Conservation (phyloP, 1,140 invertebrate genomes). For the Piezodorus guildinii region DNA sequence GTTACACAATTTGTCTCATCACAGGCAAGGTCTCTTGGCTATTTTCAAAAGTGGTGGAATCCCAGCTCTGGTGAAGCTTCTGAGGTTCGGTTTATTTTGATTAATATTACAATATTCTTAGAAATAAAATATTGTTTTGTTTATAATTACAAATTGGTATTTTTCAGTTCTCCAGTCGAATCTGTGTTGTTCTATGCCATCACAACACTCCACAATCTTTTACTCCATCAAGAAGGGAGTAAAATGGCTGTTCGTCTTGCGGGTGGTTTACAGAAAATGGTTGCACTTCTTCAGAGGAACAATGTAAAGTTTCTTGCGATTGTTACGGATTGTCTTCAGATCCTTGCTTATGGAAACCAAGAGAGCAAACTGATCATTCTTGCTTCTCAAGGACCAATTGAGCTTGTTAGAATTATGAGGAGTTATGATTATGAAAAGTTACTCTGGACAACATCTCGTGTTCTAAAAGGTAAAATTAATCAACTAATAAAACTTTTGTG, state of each 20-base stretch:
- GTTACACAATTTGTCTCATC: slow-evolving; percentile 93
- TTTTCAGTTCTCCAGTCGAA: slow-evolving; percentile 73
- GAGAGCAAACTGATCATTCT: slow-evolving; percentile 97
- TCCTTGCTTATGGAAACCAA: slow-evolving; percentile 96
- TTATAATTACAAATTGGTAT: slow-evolving; percentile 8
- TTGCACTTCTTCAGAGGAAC: slow-evolving; percentile 85
- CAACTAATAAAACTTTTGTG: too few species aligned
- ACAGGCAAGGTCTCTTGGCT: slow-evolving; percentile 87
- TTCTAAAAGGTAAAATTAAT: slow-evolving; percentile 63
- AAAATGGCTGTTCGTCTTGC: slow-evolving; percentile 95
- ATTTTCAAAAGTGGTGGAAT: slow-evolving; percentile 99
- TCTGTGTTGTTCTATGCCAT: slow-evolving; percentile 97
- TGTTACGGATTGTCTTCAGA: slow-evolving; percentile 98
- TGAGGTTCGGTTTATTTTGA: slow-evolving; percentile 40
- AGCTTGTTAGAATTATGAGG: slow-evolving; percentile 93
- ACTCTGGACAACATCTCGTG: slow-evolving; percentile 93
- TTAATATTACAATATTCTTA: not conserved
- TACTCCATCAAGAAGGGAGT: slow-evolving; percentile 94
- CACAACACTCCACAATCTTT: slow-evolving; percentile 92
- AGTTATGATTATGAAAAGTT: slow-evolving; percentile 97
- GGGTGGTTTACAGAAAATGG: slow-evolving; percentile 96
- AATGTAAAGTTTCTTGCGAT: slow-evolving; percentile 97
- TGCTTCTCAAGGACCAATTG: slow-evolving; percentile 89
- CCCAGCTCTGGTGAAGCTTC: slow-evolving; percentile 86
- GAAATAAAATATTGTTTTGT: not conserved